These are phyloP conservation scores for Dryadula phaetusa DNA, from an alignment of 2,888 invertebrate genomes.

Conservation along the genomic window DNA sequence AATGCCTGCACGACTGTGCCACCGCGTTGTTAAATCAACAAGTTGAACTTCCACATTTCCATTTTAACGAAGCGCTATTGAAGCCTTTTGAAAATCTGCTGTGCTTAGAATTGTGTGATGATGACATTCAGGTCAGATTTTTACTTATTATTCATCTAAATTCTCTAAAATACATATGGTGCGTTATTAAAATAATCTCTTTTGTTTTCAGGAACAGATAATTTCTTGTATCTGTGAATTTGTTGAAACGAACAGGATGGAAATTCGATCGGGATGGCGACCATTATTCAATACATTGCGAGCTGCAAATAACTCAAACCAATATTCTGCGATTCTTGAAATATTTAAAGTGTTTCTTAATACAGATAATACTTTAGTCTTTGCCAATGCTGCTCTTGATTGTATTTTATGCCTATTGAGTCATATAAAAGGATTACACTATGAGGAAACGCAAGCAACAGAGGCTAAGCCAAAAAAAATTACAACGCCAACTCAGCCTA, in stretches of 20 bases:
- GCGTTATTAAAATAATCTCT: neutral
- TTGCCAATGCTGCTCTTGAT: slow-evolving; percentile 96
- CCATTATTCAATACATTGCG: slow-evolving; percentile 97
- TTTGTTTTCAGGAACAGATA: slow-evolving; percentile 88
- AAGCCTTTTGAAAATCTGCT: slow-evolving; percentile 98
- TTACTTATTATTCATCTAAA: slow-evolving; percentile 11
- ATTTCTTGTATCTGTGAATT: slow-evolving; percentile 98
- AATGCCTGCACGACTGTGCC: slow-evolving; percentile 96
- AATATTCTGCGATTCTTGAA: slow-evolving; percentile 91
- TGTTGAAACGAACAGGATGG: slow-evolving; percentile 96
- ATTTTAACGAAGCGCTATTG: slow-evolving; percentile 96
- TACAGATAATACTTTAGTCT: slow-evolving; percentile 96
- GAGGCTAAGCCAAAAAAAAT: slow-evolving; percentile 75
- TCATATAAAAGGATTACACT: slow-evolving; percentile 89
- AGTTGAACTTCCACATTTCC: slow-evolving; percentile 95
- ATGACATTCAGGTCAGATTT: slow-evolving; percentile 92
- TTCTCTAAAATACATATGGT: neutral
- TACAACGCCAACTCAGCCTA: slow-evolving; percentile 61
- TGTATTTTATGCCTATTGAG: slow-evolving; percentile 94
- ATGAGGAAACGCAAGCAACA: slow-evolving; percentile 77
- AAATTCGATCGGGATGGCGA: slow-evolving; percentile 98
- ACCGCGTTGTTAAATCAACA: slow-evolving; percentile 94
- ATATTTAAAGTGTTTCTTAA: slow-evolving; percentile 97
- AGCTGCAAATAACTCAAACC: slow-evolving; percentile 91
- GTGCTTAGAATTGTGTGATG: slow-evolving; percentile 96